Evolutionary conservation across 2,797 vertebrate species (phyloP), one percentile per base, ranked within the genome.

Genomic region (Neolamprologus multifasciatus): DNA sequence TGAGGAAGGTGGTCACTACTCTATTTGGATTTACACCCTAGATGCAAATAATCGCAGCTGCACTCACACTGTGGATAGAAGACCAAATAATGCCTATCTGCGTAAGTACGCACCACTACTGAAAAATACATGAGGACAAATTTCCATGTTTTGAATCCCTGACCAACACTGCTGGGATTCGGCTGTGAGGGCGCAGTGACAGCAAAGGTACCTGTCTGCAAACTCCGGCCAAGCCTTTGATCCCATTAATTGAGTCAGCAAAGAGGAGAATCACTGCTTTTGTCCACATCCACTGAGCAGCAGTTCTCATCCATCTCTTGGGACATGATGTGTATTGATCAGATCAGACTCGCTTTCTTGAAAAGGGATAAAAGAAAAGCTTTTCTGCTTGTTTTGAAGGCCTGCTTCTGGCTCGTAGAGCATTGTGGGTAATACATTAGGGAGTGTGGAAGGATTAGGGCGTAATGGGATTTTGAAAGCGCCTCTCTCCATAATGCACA

Each of bases 391-490:
- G 96, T 97, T 96, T 96, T 95, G 93, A 94, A 94, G 93, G 91
- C 88, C 89, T 77, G 78, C 90, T 94, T 92, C 87, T 82, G 36
- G 19, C n/a, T 86, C 89, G 93, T 83, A 89, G 88, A 92, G 94
- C 91, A 96, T 94, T 96, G 94, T 94, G 95, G 95, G 95, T 95
- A 96, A 96, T 96, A 95, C 97, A 97, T 97, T 97, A 97, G 96
- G 93, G 94, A 95, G 94, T 90, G 92, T 92, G 91, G 94, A 96
- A 95, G 96, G 97, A 97, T 97, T 97, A 97, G 93, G 95, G 76
- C 94, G 88, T 97, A 97, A 97, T 97, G 97, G 97, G 95, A 95
- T 96, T 96, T 96, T 97, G 96, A 97, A 97, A 97, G 96, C 95
- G 87, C 92, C 94, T 94, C 89, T 92, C 93, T 96, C 94, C 94